Evolutionary conservation across 2,113 vertebrate genomes (phyloP).

Genomic region (Menidia beryllina): DNA sequence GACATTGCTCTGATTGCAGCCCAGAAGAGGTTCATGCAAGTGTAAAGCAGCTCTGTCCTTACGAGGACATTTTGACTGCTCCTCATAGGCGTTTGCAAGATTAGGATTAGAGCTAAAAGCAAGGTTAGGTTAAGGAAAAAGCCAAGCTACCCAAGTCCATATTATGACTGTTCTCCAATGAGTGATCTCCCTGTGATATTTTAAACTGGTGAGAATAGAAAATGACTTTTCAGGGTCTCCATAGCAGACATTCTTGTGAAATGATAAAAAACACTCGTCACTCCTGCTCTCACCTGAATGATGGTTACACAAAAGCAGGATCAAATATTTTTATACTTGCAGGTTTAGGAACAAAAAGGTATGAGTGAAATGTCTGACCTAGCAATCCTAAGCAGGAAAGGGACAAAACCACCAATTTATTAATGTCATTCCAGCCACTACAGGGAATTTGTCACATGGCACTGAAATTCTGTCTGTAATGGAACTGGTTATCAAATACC

Average conservation of each 20-base stretch:
- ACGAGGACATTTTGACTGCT: not conserved
- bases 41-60: constrained; percentile 6
- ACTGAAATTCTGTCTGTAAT: constrained; percentile 13
- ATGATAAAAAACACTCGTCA: not conserved
- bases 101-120: not conserved
- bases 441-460: constrained; percentile 12
- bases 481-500: not conserved
- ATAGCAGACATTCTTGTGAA: not conserved
- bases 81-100: no score
- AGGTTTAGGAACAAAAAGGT: constrained; percentile 6
- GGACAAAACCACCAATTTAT: constrained; percentile 30
- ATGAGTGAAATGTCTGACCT: constrained; percentile 33
- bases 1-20: constrained; percentile 63
- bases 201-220: not conserved
- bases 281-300: not conserved
- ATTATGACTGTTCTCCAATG: not conserved
- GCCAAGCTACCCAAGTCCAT: not conserved
- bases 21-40: constrained; percentile 33
- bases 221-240: not conserved
- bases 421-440: constrained; percentile 26
- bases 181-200: not conserved
- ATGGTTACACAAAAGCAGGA: not conserved
- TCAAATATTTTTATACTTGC: constrained; percentile 17
- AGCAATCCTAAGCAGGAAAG: constrained; percentile 12
- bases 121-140: not conserved